phyloP scores from a whole-genome alignment of 2,113 vertebrate genomes.

The Rhipidura dahli region DNA sequence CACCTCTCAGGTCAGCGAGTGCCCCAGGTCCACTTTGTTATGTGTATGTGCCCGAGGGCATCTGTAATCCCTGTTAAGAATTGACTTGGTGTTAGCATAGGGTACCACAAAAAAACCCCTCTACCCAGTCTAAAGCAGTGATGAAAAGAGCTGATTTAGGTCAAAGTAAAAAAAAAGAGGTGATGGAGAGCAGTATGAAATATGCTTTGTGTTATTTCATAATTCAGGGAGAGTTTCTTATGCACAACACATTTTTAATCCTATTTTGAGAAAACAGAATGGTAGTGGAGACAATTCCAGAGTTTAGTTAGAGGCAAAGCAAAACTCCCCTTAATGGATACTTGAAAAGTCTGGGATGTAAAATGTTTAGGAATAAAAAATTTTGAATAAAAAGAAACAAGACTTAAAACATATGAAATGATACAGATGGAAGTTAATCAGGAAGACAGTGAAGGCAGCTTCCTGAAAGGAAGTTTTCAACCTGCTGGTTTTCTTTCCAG shows the following conservation, averaged over 20 bases:
- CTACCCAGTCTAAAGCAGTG: neutral
- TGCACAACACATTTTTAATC: neutral
- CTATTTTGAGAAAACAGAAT: neutral
- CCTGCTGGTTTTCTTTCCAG: neutral
- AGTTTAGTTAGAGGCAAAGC: neutral
- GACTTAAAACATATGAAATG: neutral
- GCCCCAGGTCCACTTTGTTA: accelerated
- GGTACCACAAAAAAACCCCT: neutral
- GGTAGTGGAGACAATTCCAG: neutral
- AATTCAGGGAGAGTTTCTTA: neutral
- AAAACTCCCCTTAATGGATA: neutral
- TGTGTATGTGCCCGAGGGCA: neutral
- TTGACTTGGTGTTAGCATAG: neutral
- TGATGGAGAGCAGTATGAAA: neutral
- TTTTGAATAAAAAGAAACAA: neutral
- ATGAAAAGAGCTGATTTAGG: neutral
- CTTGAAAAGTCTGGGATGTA: neutral
- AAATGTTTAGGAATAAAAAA: neutral
- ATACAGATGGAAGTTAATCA: neutral
- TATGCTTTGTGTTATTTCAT: neutral
- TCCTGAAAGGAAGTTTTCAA: neutral
- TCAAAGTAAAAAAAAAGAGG: neutral
- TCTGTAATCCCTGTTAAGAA: neutral
- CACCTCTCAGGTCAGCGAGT: neutral
- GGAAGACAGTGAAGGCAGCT: neutral